A percentile compares a stretch with the other conserved stretches of the same genome.
Evolutionary conservation across 2,888 invertebrate species (phyloP).

Genomic region (Pemphredon lugubris): DNA sequence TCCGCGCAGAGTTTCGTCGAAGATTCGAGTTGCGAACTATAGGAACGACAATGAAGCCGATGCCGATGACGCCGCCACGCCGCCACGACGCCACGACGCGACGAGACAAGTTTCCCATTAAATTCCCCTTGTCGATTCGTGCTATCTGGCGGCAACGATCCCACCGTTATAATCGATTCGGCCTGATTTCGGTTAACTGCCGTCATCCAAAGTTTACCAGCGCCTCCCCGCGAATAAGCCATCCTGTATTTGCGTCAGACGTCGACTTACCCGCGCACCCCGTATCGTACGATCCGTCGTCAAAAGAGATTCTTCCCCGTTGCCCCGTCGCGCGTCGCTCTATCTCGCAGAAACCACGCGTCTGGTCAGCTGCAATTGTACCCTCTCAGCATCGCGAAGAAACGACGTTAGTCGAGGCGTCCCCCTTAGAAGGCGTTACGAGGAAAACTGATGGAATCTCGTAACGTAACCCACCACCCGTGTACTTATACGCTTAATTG

Average conservation of each 20-base stretch:
- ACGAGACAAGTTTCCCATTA: conserved; percentile 70
- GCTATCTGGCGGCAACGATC: conserved; percentile 72
- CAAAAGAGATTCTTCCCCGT: conserved; percentile 34
- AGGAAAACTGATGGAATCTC: background rate
- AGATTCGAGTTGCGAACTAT: conserved; percentile 43
- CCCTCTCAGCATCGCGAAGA: no score
- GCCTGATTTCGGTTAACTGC: conserved; percentile 76
- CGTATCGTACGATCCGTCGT: conserved; percentile 43
- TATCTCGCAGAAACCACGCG: no score
- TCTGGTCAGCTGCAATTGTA: no score
- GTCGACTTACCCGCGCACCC: conserved; percentile 43
- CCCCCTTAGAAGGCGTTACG: no score
- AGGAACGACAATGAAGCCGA: conserved; percentile 13
- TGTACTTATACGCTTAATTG: no score
- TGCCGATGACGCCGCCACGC: conserved; percentile 18
- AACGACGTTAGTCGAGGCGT: background rate
- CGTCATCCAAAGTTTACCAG: conserved; percentile 74
- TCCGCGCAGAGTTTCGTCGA: conserved; percentile 5
- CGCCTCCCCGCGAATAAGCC: conserved; percentile 61
- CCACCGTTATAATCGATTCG: conserved; percentile 76
- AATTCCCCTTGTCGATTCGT: conserved; percentile 73
- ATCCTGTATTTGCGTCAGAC: conserved; percentile 59
- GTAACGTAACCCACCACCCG: no score
- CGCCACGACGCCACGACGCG: conserved; percentile 37
- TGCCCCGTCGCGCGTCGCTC: conserved; percentile 1